Evolutionary conservation across 1,140 invertebrate genomes (phyloP).

Genomic region (Eriosoma lanigerum): DNA sequence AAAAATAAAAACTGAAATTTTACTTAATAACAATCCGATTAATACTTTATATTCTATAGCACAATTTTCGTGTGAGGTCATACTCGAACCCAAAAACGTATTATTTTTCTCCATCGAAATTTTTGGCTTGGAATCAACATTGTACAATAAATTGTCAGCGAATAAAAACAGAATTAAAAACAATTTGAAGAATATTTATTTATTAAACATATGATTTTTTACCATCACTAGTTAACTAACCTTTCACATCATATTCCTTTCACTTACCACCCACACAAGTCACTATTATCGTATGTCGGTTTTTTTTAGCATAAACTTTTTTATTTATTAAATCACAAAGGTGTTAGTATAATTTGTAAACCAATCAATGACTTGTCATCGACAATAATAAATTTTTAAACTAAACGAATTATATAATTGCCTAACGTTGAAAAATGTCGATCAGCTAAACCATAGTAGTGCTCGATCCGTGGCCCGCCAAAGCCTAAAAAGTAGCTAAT

Average conservation of each 20-base stretch:
- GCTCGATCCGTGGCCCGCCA: no score
- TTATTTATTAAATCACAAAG: no score
- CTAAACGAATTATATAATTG: no score
- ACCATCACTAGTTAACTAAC: background rate
- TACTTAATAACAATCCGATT: background rate
- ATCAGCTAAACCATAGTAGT: no score
- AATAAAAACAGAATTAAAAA: background rate
- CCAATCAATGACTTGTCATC: no score
- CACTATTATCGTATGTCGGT: background rate
- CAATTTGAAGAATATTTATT: background rate
- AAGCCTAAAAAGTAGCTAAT: no score
- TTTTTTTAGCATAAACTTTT: background rate
- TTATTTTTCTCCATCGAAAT: background rate
- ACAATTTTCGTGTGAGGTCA: no score
- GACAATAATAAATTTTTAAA: no score
- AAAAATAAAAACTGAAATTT: background rate
- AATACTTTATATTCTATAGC: background rate
- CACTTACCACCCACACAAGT: slow-evolving; percentile 29
- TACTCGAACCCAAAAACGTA: no score
- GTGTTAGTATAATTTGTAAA: no score
- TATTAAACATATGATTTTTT: background rate
- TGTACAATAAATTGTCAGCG: background rate
- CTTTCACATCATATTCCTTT: slow-evolving; percentile 29
- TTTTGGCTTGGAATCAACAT: background rate
- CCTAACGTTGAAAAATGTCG: no score